Evolutionary conservation across 2,888 invertebrate genomes (phyloP), one percentile per base, ranked within the genome.

Genomic region (Lithodes maja): DNA sequence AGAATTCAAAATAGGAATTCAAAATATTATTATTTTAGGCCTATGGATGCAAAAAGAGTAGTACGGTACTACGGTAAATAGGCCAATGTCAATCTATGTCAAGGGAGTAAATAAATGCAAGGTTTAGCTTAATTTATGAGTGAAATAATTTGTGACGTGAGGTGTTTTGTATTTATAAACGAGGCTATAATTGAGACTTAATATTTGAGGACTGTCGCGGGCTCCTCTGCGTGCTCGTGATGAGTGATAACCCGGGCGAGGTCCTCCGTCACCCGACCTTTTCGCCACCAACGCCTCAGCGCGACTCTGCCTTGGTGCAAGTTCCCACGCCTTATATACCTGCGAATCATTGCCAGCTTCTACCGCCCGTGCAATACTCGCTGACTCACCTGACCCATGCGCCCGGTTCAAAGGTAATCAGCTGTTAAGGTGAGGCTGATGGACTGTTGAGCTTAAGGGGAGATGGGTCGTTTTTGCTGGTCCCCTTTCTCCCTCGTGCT

Each of bases 201-300:
- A 75, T n/a, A 17, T n/a, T n/a, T 5, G 78, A 3, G 53, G 78
- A 53, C 52, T 15, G n/a, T 2, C n/a, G 78, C n/a, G 15, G 78
- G 12, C 7, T 52, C 33, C 33, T 33, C 33, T 78, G 52, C 12
- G 50, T 7, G 12, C 33, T n/a, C 9, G 17, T 61, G 3, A 17
- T 33, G 80, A 33, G 80, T 80, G 7, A 80, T 2, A 54, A 33
- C 80, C 80, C 7, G 9, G 12, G 78, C n/a, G 53, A 52, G 55
- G 80, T 52, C 80, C 17, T 53, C 80, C 80, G n/a, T 53, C 53
- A 77, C 85, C 78, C 61, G 85, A 61, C 78, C 85, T 55, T 15
- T 78, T 78, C 85, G 68, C 85, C 68, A 78, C 85, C 85, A 78
- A 77, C 50, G 85, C 78, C 78, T 78, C 61, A 85, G 77, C 52